Evolutionary conservation across 1,140 invertebrate genomes (phyloP).

Genomic region (Pogonognathellus flavescens): DNA sequence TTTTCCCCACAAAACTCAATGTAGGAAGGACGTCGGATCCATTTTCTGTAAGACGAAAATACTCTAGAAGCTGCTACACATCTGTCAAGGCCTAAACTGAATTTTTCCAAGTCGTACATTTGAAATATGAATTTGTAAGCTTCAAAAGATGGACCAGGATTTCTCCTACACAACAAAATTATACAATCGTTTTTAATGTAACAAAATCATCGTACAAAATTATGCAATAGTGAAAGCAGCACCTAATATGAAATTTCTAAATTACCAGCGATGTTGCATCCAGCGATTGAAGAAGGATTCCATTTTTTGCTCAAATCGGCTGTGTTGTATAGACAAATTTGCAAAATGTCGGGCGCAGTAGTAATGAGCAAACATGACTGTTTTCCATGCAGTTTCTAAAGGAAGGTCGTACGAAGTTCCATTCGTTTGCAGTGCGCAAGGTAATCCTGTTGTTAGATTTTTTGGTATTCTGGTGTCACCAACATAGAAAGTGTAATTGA

Average conservation of each 20-base stretch:
- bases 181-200: no score
- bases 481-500: not conserved
- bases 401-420: slow-evolving; percentile 33
- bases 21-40: slow-evolving; percentile 52
- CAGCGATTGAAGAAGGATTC: slow-evolving; percentile 60
- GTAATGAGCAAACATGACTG: slow-evolving; percentile 59
- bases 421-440: slow-evolving; percentile 45
- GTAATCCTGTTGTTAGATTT: slow-evolving; percentile 46
- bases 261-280: slow-evolving; percentile 53
- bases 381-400: slow-evolving; percentile 57
- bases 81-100: slow-evolving; percentile 45
- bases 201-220: no score
- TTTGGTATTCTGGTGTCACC: not conserved
- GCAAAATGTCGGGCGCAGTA: slow-evolving; percentile 56
- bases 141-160: slow-evolving; percentile 48
- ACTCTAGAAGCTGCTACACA: slow-evolving; percentile 55
- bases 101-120: slow-evolving; percentile 55
- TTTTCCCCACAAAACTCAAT: not conserved
- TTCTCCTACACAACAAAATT: slow-evolving; percentile 4
- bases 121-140: slow-evolving; percentile 51
- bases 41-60: slow-evolving; percentile 50
- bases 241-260: no score
- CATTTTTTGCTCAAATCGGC: slow-evolving; percentile 53
- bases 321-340: not conserved
- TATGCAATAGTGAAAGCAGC: no score